Evolutionary conservation across 2,113 vertebrate genomes (phyloP), one percentile per base, ranked within the genome.

Genomic region (Leuciscus idus): DNA sequence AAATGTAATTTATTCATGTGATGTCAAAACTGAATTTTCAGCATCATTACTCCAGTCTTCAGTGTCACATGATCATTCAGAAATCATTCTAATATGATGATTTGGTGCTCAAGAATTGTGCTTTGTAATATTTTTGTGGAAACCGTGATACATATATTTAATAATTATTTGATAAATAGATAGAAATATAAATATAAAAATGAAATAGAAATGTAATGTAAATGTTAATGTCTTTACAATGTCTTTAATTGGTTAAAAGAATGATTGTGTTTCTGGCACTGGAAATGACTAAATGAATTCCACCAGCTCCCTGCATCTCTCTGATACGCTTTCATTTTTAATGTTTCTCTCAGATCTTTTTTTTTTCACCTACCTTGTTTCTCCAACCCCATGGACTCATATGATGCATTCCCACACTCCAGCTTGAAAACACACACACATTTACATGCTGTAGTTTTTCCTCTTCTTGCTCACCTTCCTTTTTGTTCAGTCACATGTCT

Each of bases 401-500:
- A n/a, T 1, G 48, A 23, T 46, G 59, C 13, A n/a, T 39, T 66
- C 26, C 33, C 61, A 13, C 73, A 52, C 46, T 17, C n/a, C 23
- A n/a, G 36, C 68, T 0, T 81, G 21, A 33, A 17, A 28, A 68
- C n/a, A 19, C 19, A 55, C 59, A 81, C 48, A 74, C 33, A 70
- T 4, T 17, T 11, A 59, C 50, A 61, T 33, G 33, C 33, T 33
- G 33, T 17, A 6, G 10, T 19, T 50, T 19, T 50, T 36, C 17
- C 26, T 23, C 30, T 74, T 50, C 39, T 10, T 80, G 55, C 19
- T 62, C 61, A 81, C 52, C 68, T 43, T 23, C 64, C 23, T 33
- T 57, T 57, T 39, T 64, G 64, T 19, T 61, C 4, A 39, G 10
- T 70, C 61, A 76, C 50, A 81, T 86, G 84, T 62, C 48, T 50